phyloP scores from a whole-genome alignment of 2,797 vertebrate species.

The Channa striata region DNA sequence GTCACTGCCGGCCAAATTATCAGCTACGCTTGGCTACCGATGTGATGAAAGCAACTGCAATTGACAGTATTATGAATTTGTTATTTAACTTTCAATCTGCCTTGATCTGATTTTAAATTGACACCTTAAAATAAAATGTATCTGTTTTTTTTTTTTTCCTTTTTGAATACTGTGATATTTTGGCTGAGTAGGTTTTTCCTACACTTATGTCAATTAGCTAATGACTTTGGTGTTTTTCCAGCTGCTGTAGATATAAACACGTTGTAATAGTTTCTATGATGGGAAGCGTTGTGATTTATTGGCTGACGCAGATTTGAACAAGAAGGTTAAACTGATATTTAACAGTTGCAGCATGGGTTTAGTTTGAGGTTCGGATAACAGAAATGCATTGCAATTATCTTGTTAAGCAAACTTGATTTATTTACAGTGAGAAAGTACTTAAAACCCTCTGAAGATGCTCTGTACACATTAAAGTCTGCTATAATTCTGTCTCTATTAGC shows the following conservation, averaged over 20 bases:
- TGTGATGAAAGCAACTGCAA: conserved; percentile 43
- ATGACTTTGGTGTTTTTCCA: conserved; percentile 29
- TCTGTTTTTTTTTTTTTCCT: too few species aligned
- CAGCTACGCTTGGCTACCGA: conserved; percentile 11
- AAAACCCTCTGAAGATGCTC: conserved; percentile 18
- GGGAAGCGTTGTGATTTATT: conserved; percentile 41
- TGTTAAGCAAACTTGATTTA: conserved; percentile 1
- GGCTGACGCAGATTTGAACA: conserved; percentile 22
- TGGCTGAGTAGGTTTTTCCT: not conserved
- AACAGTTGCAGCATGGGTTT: conserved; percentile 15
- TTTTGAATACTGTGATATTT: not conserved
- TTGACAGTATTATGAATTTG: conserved; percentile 32
- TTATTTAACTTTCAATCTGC: not conserved
- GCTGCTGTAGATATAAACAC: conserved; percentile 22
- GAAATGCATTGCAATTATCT: conserved; percentile 3
- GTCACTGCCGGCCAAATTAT: conserved; percentile 41
- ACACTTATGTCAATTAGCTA: not conserved
- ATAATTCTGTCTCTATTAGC: conserved; percentile 35
- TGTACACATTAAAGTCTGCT: not conserved
- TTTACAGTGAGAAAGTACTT: conserved; percentile 22
- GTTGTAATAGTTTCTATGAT: conserved; percentile 39
- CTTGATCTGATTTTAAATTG: conserved; percentile 9
- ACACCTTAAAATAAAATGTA: not conserved
- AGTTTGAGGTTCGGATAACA: conserved; percentile 9
- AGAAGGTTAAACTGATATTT: conserved; percentile 35